Conservation (phyloP, 1,140 invertebrate species). For the Pseudomyrmex pallidus region DNA sequence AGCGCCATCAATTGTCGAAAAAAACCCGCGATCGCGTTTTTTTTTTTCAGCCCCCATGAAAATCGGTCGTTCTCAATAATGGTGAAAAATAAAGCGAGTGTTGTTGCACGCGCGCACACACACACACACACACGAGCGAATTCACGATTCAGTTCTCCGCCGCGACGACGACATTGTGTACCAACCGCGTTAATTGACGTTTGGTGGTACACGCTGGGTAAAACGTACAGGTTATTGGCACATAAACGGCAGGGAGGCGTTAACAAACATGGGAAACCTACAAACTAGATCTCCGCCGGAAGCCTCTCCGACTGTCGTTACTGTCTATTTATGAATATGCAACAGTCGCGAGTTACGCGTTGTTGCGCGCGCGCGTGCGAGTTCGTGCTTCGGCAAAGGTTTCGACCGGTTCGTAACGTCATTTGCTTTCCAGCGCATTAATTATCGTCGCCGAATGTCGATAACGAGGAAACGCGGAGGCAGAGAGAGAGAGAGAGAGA, state of each 20-base stretch:
- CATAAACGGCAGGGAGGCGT: constrained; percentile 60
- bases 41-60: background rate
- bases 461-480: constrained; percentile 21
- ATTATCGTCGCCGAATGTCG: constrained; percentile 49
- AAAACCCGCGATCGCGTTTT: no score
- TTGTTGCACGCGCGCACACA: constrained; percentile 1
- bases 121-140: background rate
- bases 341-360: constrained; percentile 61
- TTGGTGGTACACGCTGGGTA: constrained; percentile 12
- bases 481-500: no score
- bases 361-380: constrained; percentile 8
- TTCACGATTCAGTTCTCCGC: constrained; percentile 25
- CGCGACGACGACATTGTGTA: constrained; percentile 39
- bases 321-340: constrained; percentile 75
- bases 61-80: background rate
- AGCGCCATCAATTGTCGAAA: constrained; percentile 13
- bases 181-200: constrained; percentile 55
- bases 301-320: constrained; percentile 71
- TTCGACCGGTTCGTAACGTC: constrained; percentile 50
- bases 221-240: constrained; percentile 56
- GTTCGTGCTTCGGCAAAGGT: constrained; percentile 13
- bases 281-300: constrained; percentile 66
- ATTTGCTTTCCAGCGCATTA: constrained; percentile 47
- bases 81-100: constrained; percentile 3
- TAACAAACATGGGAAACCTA: constrained; percentile 73